Percentiles rank a stretch among this genome's conserved stretches.
phyloP scores from a whole-genome alignment of 1,140 invertebrate species.

The Epicauta chinensis region DNA sequence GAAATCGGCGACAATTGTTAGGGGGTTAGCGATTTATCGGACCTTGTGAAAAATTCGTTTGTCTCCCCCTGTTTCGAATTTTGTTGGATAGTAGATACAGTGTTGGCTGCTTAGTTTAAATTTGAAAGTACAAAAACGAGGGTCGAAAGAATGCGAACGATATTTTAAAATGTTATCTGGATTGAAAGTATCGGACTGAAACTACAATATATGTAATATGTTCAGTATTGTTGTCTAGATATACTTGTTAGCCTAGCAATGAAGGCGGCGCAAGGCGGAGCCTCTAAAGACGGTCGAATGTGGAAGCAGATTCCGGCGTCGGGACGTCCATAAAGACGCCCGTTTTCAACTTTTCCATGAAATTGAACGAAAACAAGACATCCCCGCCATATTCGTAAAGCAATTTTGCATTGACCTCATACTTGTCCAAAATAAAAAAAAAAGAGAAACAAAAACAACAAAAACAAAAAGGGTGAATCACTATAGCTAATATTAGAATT shows the following conservation, averaged over 20 bases:
- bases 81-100: no score
- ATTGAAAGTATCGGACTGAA: conserved; percentile 15
- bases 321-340: conserved; percentile 16
- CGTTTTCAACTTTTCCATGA: conserved; percentile 3
- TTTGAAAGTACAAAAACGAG: no score
- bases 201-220: no score
- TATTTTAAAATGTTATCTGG: conserved; percentile 31
- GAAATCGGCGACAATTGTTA: no score
- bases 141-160: conserved; percentile 19
- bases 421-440: not conserved
- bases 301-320: conserved; percentile 13
- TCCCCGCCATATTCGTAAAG: not conserved
- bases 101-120: no score
- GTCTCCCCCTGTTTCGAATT: no score
- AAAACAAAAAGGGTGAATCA: conserved; percentile 12
- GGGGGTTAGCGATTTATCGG: no score
- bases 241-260: conserved; percentile 24
- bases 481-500: conserved; percentile 4
- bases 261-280: conserved; percentile 28
- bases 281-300: conserved; percentile 21
- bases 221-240: conserved; percentile 14
- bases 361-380: conserved; percentile 1
- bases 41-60: no score
- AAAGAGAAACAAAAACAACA: no score
- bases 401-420: not conserved